A percentile compares a stretch with the other conserved stretches of the same genome.
Conservation (phyloP, 2,797 vertebrate genomes). For the Eospalax fontanierii region DNA sequence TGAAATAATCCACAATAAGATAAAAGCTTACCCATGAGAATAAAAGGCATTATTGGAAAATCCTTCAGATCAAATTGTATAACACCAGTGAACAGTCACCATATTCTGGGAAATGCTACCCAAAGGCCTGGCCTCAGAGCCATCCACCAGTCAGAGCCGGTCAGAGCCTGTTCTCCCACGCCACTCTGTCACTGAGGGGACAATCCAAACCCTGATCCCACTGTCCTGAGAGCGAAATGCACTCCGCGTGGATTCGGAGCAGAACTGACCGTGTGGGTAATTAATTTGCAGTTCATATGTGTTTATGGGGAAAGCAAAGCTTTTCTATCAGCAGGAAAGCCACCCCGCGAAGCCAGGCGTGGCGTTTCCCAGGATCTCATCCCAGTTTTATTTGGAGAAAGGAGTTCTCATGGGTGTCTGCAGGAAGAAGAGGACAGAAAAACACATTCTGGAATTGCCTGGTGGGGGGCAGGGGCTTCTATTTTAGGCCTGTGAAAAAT, state of each 20-base stretch:
- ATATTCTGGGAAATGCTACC: background rate
- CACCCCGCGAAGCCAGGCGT: background rate
- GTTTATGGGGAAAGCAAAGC: constrained; percentile 47
- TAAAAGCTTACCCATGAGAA: background rate
- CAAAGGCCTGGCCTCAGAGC: background rate
- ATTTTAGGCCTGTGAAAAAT: constrained; percentile 77
- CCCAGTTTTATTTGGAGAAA: constrained; percentile 70
- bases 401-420: constrained; percentile 68
- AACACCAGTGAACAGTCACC: background rate
- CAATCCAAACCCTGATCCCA: background rate
- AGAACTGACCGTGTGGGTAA: constrained; percentile 70
- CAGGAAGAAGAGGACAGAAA: background rate
- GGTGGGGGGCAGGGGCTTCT: constrained; percentile 11
- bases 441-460: constrained; percentile 20
- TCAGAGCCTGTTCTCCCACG: background rate
- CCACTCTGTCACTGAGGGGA: background rate
- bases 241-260: constrained; percentile 40
- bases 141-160: background rate
- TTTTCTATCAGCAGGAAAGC: constrained; percentile 30
- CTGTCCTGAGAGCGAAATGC: background rate
- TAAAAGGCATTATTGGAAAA: background rate
- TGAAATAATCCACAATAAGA: background rate
- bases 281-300: constrained; percentile 73
- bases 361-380: constrained; percentile 70
- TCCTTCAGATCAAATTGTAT: background rate